These are phyloP conservation scores for Tanypteryx hageni DNA, from an alignment of 2,888 invertebrate species.

Conservation along the genomic window DNA sequence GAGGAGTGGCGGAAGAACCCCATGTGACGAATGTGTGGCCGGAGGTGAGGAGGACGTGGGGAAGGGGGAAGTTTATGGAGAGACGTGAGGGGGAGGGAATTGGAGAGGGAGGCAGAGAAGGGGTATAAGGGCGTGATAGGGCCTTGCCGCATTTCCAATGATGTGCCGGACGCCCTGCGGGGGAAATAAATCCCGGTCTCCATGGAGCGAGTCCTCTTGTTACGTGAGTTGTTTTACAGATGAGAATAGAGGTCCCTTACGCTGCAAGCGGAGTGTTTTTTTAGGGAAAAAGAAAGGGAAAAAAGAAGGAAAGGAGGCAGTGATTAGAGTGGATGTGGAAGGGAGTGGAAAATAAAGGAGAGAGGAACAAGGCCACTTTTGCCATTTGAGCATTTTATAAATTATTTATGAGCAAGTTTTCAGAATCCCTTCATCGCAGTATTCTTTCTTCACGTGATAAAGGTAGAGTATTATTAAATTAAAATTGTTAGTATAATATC, in stretches of 20 bases:
- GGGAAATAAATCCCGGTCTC: constrained; percentile 63
- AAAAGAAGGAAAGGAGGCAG: background rate
- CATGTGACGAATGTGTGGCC: constrained; percentile 33
- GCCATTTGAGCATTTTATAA: background rate
- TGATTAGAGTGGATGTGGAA: constrained; percentile 47
- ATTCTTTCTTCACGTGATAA: too few relatives aligned
- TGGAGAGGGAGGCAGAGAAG: background rate
- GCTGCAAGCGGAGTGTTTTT: background rate
- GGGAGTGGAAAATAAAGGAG: background rate
- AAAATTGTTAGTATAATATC: too few relatives aligned
- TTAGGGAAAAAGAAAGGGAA: background rate
- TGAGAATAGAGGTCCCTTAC: constrained; percentile 31
- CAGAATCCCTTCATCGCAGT: too few relatives aligned
- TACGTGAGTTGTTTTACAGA: constrained; percentile 63
- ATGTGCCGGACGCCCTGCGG: constrained; percentile 61
- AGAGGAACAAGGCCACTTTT: background rate
- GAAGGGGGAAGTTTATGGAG: background rate
- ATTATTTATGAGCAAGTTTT: background rate
- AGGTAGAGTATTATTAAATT: too few relatives aligned
- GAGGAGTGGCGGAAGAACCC: background rate
- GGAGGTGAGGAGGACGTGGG: background rate
- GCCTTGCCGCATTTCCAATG: constrained; percentile 59
- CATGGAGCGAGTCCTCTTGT: constrained; percentile 59
- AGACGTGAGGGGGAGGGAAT: background rate
- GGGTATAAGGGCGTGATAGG: constrained; percentile 53